These are phyloP conservation scores for Thomomys bottae DNA, from an alignment of 2,113 vertebrate species.

Conservation along the genomic window DNA sequence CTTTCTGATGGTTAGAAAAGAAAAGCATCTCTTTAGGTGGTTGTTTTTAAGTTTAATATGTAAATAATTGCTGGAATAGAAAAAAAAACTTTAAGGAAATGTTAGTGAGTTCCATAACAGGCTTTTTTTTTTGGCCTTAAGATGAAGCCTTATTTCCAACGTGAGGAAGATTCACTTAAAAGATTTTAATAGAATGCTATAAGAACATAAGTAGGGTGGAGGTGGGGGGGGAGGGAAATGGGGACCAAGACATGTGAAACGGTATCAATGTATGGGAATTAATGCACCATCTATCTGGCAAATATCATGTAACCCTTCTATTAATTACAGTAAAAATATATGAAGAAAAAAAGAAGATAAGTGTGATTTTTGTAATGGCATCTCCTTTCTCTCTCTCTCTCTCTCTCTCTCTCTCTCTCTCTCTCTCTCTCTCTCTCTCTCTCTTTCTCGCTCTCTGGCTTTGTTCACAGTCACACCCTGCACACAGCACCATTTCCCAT, in stretches of 20 bases:
- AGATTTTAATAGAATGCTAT: conserved; percentile 24
- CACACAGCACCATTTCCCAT: neutral
- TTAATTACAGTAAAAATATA: too few species aligned
- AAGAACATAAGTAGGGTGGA: too few species aligned
- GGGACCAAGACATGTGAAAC: too few species aligned
- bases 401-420: conserved; percentile 12
- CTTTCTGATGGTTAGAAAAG: neutral
- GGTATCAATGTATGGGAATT: too few species aligned
- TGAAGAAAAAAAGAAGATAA: neutral
- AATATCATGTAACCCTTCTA: too few species aligned
- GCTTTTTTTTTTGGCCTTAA: neutral
- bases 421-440: conserved; percentile 28
- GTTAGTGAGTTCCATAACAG: neutral
- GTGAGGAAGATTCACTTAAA: conserved; percentile 1
- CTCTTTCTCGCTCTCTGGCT: conserved; percentile 17
- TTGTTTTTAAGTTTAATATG: conserved; percentile 16
- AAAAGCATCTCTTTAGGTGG: neutral
- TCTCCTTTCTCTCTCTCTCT: neutral
- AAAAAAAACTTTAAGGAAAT: neutral
- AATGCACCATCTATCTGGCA: too few species aligned
- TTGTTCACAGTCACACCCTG: neutral
- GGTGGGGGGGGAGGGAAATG: too few species aligned
- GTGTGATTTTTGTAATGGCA: neutral
- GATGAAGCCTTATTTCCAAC: neutral
- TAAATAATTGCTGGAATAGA: neutral